Percentiles rank a stretch among this genome's conserved stretches.
Evolutionary conservation across 2,888 invertebrate species (phyloP).

Genomic region (Carterocephalus palaemon): DNA sequence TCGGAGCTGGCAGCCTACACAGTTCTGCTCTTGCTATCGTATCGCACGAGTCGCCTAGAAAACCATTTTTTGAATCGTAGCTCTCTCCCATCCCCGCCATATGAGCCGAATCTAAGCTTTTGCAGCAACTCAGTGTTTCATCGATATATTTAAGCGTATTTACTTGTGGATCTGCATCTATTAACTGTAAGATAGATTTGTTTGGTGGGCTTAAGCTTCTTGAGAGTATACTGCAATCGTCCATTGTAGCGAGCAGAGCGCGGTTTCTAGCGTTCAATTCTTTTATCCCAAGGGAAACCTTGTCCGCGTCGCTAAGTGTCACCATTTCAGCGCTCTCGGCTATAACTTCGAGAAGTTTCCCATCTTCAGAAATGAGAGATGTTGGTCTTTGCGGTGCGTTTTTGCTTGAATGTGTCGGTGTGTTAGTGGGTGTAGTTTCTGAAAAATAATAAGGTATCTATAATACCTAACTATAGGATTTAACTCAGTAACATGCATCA

Average conservation of each 20-base stretch:
- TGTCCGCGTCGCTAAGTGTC: slow-evolving; percentile 78
- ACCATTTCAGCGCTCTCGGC: slow-evolving; percentile 85
- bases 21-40: slow-evolving; percentile 69
- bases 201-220: slow-evolving; percentile 70
- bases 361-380: slow-evolving; percentile 81
- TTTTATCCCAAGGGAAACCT: slow-evolving; percentile 60
- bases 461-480: too few relatives aligned
- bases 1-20: slow-evolving; percentile 52
- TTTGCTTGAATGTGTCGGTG: slow-evolving; percentile 65
- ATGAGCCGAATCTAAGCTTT: slow-evolving; percentile 71
- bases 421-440: slow-evolving; percentile 73
- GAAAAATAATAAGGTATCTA: too few relatives aligned
- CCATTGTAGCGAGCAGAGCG: slow-evolving; percentile 74
- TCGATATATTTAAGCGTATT: slow-evolving; percentile 82
- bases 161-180: slow-evolving; percentile 74
- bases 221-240: slow-evolving; percentile 72
- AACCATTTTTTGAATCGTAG: slow-evolving; percentile 68
- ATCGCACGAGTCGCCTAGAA: slow-evolving; percentile 68
- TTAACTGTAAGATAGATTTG: slow-evolving; percentile 61
- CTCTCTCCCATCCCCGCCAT: slow-evolving; percentile 73
- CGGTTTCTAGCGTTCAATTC: slow-evolving; percentile 73
- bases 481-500: too few relatives aligned
- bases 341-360: slow-evolving; percentile 82
- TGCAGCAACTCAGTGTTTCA: slow-evolving; percentile 74
- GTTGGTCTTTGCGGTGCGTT: slow-evolving; percentile 73